phyloP scores from a whole-genome alignment of 2,888 invertebrate species.

The Sinohyriopsis cumingii region DNA sequence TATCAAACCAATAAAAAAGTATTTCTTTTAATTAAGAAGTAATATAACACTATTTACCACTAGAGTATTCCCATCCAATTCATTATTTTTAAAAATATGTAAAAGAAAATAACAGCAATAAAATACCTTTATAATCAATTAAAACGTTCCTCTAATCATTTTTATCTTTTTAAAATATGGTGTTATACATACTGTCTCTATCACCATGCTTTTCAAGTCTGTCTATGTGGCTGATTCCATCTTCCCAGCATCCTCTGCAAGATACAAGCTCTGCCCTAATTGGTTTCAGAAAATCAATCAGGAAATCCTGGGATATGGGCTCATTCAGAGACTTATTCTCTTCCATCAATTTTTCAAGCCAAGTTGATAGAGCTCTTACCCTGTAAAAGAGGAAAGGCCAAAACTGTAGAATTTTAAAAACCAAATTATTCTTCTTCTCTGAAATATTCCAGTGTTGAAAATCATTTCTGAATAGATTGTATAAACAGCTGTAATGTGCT shows the following conservation, averaged over 20 bases:
- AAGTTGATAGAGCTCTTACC: conserved; percentile 27
- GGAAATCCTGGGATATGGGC: conserved; percentile 20
- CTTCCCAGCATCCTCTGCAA: conserved; percentile 62
- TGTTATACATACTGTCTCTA: neutral
- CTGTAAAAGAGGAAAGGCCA: conserved; percentile 19
- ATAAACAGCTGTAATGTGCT: no score
- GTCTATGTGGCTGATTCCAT: conserved; percentile 45
- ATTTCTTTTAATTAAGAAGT: no score
- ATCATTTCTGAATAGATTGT: no score
- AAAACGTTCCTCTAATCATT: no score
- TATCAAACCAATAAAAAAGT: no score
- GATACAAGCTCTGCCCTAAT: conserved; percentile 60
- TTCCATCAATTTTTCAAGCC: conserved; percentile 31
- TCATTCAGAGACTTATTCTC: conserved; percentile 7
- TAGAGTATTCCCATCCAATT: no score
- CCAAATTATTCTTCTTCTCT: no score
- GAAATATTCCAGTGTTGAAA: no score
- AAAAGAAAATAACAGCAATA: no score
- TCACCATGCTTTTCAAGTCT: conserved; percentile 17
- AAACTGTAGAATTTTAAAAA: neutral
- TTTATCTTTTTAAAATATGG: neutral
- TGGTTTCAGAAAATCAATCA: conserved; percentile 37
- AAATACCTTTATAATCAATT: no score
- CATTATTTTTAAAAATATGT: no score
- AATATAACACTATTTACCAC: no score